These are phyloP conservation scores for Heliconius cydno DNA, from an alignment of 2,888 invertebrate species.

Conservation along the genomic window DNA sequence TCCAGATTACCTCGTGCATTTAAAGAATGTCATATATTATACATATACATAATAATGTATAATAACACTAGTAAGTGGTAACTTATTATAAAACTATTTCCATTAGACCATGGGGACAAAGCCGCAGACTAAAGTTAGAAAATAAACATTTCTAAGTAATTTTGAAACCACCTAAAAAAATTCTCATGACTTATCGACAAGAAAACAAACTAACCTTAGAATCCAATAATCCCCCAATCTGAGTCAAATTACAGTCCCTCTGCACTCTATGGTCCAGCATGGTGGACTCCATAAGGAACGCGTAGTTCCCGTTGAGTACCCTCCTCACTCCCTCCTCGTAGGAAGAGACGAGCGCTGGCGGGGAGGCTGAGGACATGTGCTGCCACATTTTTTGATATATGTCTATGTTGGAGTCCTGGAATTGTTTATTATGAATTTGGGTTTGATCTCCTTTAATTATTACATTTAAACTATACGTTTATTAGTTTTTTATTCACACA, in stretches of 20 bases:
- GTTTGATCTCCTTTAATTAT: too few relatives aligned
- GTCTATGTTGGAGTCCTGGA: constrained; percentile 93
- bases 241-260: constrained; percentile 97
- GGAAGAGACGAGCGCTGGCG: constrained; percentile 92
- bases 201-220: constrained; percentile 65
- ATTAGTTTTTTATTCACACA: background rate
- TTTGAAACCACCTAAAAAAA: background rate
- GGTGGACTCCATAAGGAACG: constrained; percentile 99
- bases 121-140: too few relatives aligned
- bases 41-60: too few relatives aligned
- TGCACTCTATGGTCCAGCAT: constrained; percentile 98
- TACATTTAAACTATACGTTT: background rate
- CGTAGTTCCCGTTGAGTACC: constrained; percentile 95
- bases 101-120: too few relatives aligned
- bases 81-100: too few relatives aligned
- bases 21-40: too few relatives aligned
- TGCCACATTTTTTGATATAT: constrained; percentile 98
- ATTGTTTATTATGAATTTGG: too few relatives aligned
- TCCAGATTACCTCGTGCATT: too few relatives aligned
- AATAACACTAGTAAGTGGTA: too few relatives aligned
- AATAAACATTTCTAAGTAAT: too few relatives aligned
- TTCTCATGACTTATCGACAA: background rate
- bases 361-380: constrained; percentile 91
- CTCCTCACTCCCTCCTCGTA: constrained; percentile 96
- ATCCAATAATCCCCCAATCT: constrained; percentile 91